Evolutionary conservation across 2,797 vertebrate species (phyloP).

Genomic region (Poliocrania exsul): DNA sequence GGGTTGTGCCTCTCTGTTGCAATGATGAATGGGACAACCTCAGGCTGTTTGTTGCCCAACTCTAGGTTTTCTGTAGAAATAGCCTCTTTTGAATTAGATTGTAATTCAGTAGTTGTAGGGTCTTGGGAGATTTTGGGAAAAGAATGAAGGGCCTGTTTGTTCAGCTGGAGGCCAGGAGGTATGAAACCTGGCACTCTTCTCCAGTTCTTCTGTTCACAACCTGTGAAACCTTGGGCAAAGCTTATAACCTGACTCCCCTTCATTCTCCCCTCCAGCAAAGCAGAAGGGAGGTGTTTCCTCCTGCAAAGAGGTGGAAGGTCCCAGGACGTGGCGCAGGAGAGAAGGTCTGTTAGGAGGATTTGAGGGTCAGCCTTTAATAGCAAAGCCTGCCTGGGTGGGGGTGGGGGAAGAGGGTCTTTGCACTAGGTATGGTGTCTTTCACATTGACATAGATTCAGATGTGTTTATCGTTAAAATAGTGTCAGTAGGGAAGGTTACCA

Average conservation of each 20-base stretch:
- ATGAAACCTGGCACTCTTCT: conserved; percentile 6
- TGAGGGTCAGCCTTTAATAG: conserved; percentile 18
- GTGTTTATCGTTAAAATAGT: background rate
- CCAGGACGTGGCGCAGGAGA: conserved; percentile 35
- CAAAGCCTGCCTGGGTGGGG: background rate
- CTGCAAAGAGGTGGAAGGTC: conserved; percentile 50
- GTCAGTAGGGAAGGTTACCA: background rate
- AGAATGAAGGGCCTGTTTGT: background rate
- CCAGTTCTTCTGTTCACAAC: conserved; percentile 34
- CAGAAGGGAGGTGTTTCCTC: conserved; percentile 48
- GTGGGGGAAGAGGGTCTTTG: background rate
- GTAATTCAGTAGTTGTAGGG: background rate
- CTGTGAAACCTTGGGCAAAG: conserved; percentile 12
- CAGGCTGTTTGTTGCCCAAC: background rate
- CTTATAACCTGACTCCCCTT: conserved; percentile 41
- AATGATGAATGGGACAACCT: background rate
- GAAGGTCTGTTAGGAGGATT: conserved; percentile 45
- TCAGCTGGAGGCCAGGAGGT: background rate
- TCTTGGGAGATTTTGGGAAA: conserved; percentile 6
- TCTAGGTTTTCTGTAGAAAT: background rate
- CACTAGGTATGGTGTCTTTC: background rate
- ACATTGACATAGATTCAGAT: background rate
- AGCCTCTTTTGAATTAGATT: background rate
- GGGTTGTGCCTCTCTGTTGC: conserved; percentile 1
- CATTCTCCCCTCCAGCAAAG: conserved; percentile 42